Evolutionary conservation across 2,113 vertebrate species (phyloP).

Genomic region (Erinaceus europaeus): DNA sequence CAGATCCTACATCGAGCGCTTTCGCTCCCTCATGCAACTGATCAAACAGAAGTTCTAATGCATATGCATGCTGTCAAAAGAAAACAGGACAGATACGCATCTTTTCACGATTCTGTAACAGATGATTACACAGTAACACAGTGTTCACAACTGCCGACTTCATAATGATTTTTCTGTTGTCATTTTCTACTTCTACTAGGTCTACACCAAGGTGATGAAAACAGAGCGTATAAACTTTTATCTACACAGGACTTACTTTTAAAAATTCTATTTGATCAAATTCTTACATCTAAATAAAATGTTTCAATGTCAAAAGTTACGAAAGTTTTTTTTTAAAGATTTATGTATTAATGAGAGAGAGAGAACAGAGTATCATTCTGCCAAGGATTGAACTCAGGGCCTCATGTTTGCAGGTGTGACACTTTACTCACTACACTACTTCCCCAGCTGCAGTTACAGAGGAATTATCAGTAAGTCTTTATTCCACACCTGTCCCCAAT

Average conservation of each 20-base stretch:
- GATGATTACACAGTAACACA: no score
- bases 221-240: not conserved
- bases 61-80: constrained; percentile 92
- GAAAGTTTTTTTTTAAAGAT: not conserved
- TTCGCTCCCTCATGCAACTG: constrained; percentile 96
- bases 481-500: not conserved
- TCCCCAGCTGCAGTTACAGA: no score
- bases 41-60: constrained; percentile 96
- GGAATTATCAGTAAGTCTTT: no score
- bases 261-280: constrained; percentile 4
- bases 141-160: no score
- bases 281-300: constrained; percentile 23
- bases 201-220: constrained; percentile 25
- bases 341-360: no score
- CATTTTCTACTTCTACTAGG: not conserved
- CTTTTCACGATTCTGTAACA: constrained; percentile 22
- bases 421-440: no score
- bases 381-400: no score
- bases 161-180: not conserved
- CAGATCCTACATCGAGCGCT: constrained; percentile 97
- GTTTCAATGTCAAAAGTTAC: constrained; percentile 15
- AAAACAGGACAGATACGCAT: constrained; percentile 44
- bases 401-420: no score
- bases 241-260: not conserved
- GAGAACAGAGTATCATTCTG: no score